Evolutionary conservation across 2,888 invertebrate genomes (phyloP).

Genomic region (Zonitis immaculata): DNA sequence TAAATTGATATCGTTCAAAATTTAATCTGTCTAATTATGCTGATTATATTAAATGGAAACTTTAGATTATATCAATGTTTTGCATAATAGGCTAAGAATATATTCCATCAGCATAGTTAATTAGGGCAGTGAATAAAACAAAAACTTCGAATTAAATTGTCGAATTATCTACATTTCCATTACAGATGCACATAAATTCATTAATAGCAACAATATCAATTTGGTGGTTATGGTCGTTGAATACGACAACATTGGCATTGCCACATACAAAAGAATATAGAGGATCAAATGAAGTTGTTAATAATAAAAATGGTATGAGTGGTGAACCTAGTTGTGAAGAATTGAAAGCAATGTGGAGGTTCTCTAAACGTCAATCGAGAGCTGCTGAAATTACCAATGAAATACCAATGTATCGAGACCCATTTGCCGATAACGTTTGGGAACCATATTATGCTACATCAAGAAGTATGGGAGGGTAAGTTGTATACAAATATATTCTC

Average conservation of each 20-base stretch:
- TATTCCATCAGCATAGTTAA: not conserved
- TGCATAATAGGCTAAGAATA: too few species aligned
- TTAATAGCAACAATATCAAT: constrained; percentile 33
- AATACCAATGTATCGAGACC: constrained; percentile 77
- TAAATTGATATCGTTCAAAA: too few species aligned
- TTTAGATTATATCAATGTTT: not conserved
- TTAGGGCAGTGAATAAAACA: not conserved
- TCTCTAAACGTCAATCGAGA: constrained; percentile 81
- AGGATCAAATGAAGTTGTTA: constrained; percentile 39
- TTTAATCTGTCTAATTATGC: too few species aligned
- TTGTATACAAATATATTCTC: constrained; percentile 15
- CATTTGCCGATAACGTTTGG: constrained; percentile 78
- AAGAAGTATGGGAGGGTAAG: constrained; percentile 56
- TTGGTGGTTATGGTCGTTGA: constrained; percentile 34
- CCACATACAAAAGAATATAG: constrained; percentile 38
- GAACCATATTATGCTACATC: constrained; percentile 56
- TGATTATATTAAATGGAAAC: not conserved
- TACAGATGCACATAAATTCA: constrained; percentile 41
- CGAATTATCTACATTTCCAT: constrained; percentile 9
- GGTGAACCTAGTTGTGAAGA: constrained; percentile 83
- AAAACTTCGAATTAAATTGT: not conserved
- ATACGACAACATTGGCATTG: constrained; percentile 37
- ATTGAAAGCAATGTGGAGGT: constrained; percentile 87
- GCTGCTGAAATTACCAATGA: constrained; percentile 85
- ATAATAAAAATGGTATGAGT: constrained; percentile 45